These are phyloP conservation scores for Oreochromis spilurus DNA, from an alignment of 2,113 vertebrate species.

Conservation along the genomic window DNA sequence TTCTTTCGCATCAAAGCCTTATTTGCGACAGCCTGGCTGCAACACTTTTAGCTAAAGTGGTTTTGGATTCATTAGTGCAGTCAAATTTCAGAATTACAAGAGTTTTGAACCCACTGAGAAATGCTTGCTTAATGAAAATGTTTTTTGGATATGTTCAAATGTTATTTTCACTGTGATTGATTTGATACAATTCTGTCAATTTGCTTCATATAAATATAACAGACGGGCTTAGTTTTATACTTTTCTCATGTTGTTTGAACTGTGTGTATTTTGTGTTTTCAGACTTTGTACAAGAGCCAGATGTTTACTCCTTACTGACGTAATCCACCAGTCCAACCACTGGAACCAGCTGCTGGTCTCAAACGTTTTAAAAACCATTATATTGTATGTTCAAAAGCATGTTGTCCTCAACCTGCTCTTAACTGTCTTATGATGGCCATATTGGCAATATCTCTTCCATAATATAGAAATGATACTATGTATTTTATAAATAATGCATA, in stretches of 20 bases:
- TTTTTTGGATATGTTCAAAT: background rate
- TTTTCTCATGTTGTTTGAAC: background rate
- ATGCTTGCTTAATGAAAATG: background rate
- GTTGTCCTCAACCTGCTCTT: background rate
- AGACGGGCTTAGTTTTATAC: accelerated
- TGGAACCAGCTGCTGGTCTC: background rate
- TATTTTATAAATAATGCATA: background rate
- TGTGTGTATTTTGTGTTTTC: background rate
- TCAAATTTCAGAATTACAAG: background rate
- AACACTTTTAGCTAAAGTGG: background rate
- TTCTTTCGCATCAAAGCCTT: background rate
- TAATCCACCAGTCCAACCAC: background rate
- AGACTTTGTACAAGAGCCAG: background rate
- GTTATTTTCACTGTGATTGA: background rate
- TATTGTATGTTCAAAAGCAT: background rate
- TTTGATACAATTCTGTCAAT: background rate
- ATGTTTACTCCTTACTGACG: background rate
- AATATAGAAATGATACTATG: background rate
- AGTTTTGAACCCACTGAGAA: background rate
- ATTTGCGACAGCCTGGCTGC: accelerated
- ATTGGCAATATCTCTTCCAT: background rate
- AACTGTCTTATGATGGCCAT: background rate
- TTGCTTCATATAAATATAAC: accelerated
- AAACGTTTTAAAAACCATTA: accelerated
- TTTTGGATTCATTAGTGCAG: accelerated